Percentiles rank a stretch among this genome's conserved stretches.
phyloP scores from a whole-genome alignment of 2,797 vertebrate species.

The Squalus acanthias region DNA sequence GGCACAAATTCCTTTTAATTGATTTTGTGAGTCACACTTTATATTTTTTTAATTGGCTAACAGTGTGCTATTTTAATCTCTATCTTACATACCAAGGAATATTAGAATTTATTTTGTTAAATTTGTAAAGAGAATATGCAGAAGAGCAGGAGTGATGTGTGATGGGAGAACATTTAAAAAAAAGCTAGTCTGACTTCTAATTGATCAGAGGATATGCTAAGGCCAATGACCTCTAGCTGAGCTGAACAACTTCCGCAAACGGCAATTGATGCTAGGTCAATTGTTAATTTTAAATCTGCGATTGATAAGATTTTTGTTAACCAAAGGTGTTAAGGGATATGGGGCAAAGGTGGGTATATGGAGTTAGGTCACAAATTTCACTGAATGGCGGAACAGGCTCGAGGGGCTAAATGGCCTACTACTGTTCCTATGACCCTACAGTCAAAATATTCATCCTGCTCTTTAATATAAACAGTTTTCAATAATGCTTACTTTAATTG shows the following conservation, averaged over 20 bases:
- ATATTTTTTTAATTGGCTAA: background rate
- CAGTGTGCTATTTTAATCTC: background rate
- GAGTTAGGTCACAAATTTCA: too few species aligned
- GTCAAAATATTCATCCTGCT: background rate
- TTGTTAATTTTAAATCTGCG: too few species aligned
- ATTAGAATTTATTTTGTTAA: background rate
- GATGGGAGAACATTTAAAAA: too few species aligned
- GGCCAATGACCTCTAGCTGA: background rate
- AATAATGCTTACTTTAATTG: background rate
- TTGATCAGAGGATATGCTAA: background rate
- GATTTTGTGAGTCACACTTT: background rate
- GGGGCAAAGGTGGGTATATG: too few species aligned
- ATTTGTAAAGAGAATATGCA: slow-evolving; percentile 18
- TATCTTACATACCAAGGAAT: background rate
- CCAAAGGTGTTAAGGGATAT: too few species aligned
- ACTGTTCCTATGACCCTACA: background rate
- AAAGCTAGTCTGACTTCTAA: background rate
- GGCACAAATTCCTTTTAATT: background rate
- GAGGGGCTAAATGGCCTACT: too few species aligned
- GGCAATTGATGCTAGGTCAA: too few species aligned
- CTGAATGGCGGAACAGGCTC: too few species aligned
- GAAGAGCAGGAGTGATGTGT: background rate
- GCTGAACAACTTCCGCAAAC: background rate
- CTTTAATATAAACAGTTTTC: background rate
- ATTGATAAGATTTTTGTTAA: too few species aligned